Conservation (phyloP, 2,797 vertebrate genomes). For the Bradypodion pumilum region DNA sequence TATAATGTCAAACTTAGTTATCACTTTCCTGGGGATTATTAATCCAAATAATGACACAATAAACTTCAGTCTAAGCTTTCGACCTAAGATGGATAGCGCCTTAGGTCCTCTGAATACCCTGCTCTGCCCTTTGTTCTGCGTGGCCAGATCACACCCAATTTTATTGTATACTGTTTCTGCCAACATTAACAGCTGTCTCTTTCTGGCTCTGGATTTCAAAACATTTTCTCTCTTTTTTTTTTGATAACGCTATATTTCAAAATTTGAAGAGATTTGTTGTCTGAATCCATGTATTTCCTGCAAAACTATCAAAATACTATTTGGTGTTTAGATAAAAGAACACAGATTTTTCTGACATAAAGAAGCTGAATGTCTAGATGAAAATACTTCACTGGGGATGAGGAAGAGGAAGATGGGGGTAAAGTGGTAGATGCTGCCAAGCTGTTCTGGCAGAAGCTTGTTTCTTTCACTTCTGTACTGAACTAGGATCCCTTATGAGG, state of each 20-base stretch:
- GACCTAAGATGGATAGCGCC: conserved; percentile 41
- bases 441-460: neutral
- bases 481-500: conserved; percentile 8
- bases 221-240: neutral
- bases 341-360: conserved; percentile 16
- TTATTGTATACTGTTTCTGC: conserved; percentile 37
- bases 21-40: conserved; percentile 67
- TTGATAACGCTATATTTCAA: conserved; percentile 19
- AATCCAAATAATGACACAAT: conserved; percentile 62
- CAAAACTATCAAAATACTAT: conserved; percentile 5
- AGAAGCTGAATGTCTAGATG: conserved; percentile 16
- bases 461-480: conserved; percentile 9
- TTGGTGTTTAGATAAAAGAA: neutral
- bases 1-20: conserved; percentile 70
- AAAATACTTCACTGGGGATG: neutral
- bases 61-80: conserved; percentile 57
- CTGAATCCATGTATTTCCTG: conserved; percentile 17
- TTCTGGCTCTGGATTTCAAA: conserved; percentile 24
- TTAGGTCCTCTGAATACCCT: conserved; percentile 47
- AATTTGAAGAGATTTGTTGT: conserved; percentile 31
- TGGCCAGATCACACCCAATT: conserved; percentile 8
- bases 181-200: conserved; percentile 40
- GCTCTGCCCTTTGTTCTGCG: conserved; percentile 47
- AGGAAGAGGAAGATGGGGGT: neutral
- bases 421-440: conserved; percentile 11